Evolutionary conservation across 2,888 invertebrate species (phyloP), one percentile per base, ranked within the genome.

Genomic region (Lepidochrysops patricia): DNA sequence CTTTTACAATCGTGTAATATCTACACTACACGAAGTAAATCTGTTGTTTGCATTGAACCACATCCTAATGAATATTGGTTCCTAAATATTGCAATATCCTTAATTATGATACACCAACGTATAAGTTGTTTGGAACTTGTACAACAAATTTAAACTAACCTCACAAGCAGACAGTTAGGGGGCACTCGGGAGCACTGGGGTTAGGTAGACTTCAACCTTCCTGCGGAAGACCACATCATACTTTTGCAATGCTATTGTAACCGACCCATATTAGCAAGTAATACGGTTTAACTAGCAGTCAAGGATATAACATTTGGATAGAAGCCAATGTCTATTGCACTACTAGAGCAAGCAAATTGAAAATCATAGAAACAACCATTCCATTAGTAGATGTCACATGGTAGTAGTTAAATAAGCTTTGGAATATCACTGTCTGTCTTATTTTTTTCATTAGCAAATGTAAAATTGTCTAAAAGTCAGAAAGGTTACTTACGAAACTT

Each of bases 111-210:
- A 34, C 34, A 4, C 23, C 43, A 19, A 43, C 23, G 23, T 2
- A 12, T 34, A 4, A 3, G 6, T 19, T 19, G 19, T 43, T 43
- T 7, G 37, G 7, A 29, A 6, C 9, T 9, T 19, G 43, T 15
- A 43, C 19, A 19, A 57, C 7, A 52, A 29, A 43, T 56, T 19
- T 60, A 67, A 69, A 88, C 89, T 87, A 83, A 89, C 89, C 89
- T 89, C 83, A 82, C 82, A 88, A 84, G 76, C 87, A 87, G 86
- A 86, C 87, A 66, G 82, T 89, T 88, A 89, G 72, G 74, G 76
- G 79, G 80, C 84, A 87, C 84, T 82, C 84, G 65, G 83, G 82
- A 79, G 76, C 83, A 84, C 83, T 80, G 77, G 75, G 75, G 81
- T 82, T 81, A 82, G 80, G 76, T 82, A 81, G 79, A 79, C 76